A percentile compares a stretch with the other conserved stretches of the same genome.
Evolutionary conservation across 1,140 invertebrate genomes (phyloP).

Genomic region (Lordiphosa stackelbergi): DNA sequence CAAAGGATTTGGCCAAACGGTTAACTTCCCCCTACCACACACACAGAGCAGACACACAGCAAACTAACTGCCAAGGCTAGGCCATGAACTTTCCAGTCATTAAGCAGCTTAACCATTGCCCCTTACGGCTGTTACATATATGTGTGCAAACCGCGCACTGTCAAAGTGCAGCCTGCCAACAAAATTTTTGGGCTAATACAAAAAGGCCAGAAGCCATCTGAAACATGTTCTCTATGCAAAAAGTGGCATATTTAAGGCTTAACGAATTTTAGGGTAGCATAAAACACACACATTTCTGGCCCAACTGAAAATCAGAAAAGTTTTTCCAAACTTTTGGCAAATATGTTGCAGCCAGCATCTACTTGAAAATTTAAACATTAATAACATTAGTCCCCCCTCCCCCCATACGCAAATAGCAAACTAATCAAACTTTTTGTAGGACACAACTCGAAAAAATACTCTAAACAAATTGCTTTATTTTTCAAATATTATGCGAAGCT

Average conservation of each 20-base stretch:
- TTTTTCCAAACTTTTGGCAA: conserved; percentile 32
- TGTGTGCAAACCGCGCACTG: conserved; percentile 8
- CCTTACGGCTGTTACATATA: background rate
- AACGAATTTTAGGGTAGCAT: conserved; percentile 11
- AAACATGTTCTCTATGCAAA: conserved; percentile 3
- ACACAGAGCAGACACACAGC: conserved; percentile 4
- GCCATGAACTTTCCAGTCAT: conserved; percentile 35
- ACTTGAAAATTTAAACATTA: conserved; percentile 46
- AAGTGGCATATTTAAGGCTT: conserved; percentile 16
- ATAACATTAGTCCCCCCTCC: conserved; percentile 56
- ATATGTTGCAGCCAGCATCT: conserved; percentile 36
- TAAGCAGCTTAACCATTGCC: conserved; percentile 5
- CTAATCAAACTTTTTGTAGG: conserved; percentile 64
- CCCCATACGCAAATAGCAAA: conserved; percentile 46
- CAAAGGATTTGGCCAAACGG: background rate
- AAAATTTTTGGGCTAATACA: conserved; percentile 2
- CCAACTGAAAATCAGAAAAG: conserved; percentile 2
- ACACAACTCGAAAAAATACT: conserved; percentile 51
- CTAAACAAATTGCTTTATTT: conserved; percentile 72
- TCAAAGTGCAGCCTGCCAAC: conserved; percentile 15
- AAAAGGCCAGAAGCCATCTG: conserved; percentile 14
- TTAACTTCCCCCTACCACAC: background rate
- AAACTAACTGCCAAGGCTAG: conserved; percentile 25
- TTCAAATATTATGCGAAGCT: conserved; percentile 48
- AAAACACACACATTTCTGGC: conserved; percentile 28